Evolutionary conservation across 2,113 vertebrate species (phyloP), one percentile per base, ranked within the genome.

Genomic region (Thermophis baileyi): DNA sequence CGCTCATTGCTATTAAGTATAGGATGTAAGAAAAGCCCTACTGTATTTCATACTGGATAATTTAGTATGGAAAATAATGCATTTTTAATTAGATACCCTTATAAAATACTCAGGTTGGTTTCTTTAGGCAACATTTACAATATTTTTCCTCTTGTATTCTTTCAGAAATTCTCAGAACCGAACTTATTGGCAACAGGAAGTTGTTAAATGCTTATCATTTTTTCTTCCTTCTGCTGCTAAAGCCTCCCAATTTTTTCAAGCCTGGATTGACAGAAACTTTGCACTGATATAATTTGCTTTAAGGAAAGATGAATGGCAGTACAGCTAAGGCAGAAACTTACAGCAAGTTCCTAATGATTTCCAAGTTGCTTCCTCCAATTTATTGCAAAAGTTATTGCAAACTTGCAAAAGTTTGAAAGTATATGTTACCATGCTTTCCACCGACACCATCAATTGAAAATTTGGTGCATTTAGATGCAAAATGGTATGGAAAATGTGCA

Each of bases 21-120:
- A 54, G 60, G 40, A 53, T 53, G 47, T 69, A 88, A 92, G 35
- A 69, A 88, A 89, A 92, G 10, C 60, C 60, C 53, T 46, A 4
- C 12, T 27, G 30, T 74, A 89, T 89, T 92, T 81, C 87, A 89
- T 74, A 51, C 50, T 89, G 63, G 54, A 89, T 89, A 89, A 92
- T 92, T 92, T 89, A 89, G 50, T 85, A 55, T 89, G 87, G 60
- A 89, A 92, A 89, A 89, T 53, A 89, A 92, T 92, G 87, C 74
- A 89, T 92, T 53, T 46, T 92, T 92, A 92, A 92, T 92, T 54
- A 63, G 87, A 87, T 53, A 55, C 50, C 30, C 60, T 92, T 50
- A 85, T 89, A 51, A 92, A 92, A 81, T 89, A 50, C 60, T 81
- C 49, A 91, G 40, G 50, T 88, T 89, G 87, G 25, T 85, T 92